Base-by-base conservation (phyloP, 2,888 invertebrate species). In the Sinodicranocentrus sp. region DNA sequence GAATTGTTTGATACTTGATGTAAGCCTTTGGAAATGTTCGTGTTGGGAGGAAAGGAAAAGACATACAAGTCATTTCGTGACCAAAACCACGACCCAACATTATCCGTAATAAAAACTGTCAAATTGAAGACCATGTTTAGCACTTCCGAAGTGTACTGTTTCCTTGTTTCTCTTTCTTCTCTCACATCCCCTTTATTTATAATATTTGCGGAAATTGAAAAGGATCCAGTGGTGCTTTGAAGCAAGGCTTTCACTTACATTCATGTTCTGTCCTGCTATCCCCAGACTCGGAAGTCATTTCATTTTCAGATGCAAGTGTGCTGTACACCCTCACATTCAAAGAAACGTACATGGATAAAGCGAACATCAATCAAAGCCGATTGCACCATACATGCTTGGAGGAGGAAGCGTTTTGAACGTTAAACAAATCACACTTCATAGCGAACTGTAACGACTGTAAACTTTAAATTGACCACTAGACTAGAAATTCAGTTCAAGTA, bases 141-240 rank as follows among this genome's bases (percentile, higher is more conserved):
- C 76, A 76, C 67, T 76, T 76, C 23, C 44, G 26, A 61, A 65
- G 39, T 52, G 25, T 61, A 61, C 59, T 73, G 39, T 73, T 73
- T 75, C 39, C 48, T 39, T 39, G 39, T 39, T 39, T 39, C 39
- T 39, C 39, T 39, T 13, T 39, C 39, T 17, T 19, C 59, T 63
- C 44, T 26, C 57, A 59, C 57, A 59, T 61, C 63, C 48, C 28
- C 33, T 23, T 17, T 57, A 33, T 52, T 52, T 52, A n/a, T 3
- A 52, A 10, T 52, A n/a, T 52, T 76, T 52, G 52, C 79, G 79
- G 71, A 79, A 79, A 79, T 79, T 79, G 79, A 79, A 79, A 79
- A 79, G 52, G 71, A 79, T 63, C 79, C 79, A 79, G 61, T 63
- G 78, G 71, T 59, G 79, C 52, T 71, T 79, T 63, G 63, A 79